A percentile compares a stretch with the other conserved stretches of the same genome.
Conservation (phyloP, 2,888 invertebrate genomes). For the Aquatica leii region DNA sequence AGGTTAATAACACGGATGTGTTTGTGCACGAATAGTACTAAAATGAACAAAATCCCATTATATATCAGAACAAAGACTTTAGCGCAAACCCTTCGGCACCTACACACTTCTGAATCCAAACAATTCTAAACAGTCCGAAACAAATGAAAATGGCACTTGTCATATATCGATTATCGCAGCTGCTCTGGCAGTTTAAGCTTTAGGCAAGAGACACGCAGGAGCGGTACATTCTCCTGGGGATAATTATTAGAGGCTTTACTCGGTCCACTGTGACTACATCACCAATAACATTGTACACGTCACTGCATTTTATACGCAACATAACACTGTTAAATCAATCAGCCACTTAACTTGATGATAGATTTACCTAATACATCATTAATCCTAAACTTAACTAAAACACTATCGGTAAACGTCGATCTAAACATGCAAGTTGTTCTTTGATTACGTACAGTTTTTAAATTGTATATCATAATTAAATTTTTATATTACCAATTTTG, state of each 20-base stretch:
- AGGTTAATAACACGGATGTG: conserved; percentile 20
- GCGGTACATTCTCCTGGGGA: conserved; percentile 36
- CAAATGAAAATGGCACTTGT: conserved; percentile 42
- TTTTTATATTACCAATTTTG: too few species aligned
- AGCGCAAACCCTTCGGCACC: conserved; percentile 33
- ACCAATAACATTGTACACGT: conserved; percentile 28
- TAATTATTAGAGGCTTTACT: conserved; percentile 37
- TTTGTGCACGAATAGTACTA: conserved; percentile 25
- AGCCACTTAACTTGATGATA: conserved; percentile 30
- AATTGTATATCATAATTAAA: too few species aligned
- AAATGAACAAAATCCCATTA: conserved; percentile 39
- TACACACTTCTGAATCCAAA: conserved; percentile 36
- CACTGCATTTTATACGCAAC: conserved; percentile 31
- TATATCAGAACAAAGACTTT: conserved; percentile 31
- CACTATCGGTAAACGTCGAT: too few species aligned
- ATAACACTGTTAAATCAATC: conserved; percentile 33
- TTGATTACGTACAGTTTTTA: too few species aligned
- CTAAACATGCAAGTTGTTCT: too few species aligned
- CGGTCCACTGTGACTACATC: conserved; percentile 28
- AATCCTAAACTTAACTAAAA: conserved; percentile 6
- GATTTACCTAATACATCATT: conserved; percentile 27
- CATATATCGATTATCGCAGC: conserved; percentile 42
- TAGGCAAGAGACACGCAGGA: conserved; percentile 37
- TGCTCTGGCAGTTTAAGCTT: conserved; percentile 33
- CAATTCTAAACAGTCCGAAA: conserved; percentile 38